Conservation (phyloP, 2,797 vertebrate genomes). For the Gobio occitaniae region DNA sequence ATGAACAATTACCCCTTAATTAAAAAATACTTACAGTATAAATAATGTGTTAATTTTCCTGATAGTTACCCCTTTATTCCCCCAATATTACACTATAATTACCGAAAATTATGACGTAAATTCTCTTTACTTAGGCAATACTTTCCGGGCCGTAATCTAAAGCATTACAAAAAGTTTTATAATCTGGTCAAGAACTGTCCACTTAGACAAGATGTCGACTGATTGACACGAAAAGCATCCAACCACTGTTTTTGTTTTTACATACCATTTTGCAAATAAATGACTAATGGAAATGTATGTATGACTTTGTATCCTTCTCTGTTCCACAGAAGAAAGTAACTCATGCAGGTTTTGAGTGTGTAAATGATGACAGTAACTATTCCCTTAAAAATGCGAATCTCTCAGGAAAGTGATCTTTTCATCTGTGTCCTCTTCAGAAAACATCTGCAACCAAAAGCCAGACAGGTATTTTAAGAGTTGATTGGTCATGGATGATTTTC, state of each 20-base stretch:
- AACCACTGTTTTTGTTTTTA: background rate
- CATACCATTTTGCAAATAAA: background rate
- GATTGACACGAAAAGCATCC: background rate
- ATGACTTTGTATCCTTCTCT: constrained; percentile 71
- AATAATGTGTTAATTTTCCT: no score
- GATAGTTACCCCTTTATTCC: no score
- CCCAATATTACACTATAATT: no score
- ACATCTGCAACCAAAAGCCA: constrained; percentile 83
- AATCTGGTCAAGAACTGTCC: no score
- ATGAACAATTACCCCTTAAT: no score
- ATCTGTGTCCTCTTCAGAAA: constrained; percentile 68
- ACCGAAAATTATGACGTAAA: no score
- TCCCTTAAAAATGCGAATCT: constrained; percentile 70
- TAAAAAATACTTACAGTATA: no score
- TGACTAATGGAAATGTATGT: constrained; percentile 9
- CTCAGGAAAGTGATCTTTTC: constrained; percentile 74
- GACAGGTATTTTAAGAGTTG: constrained; percentile 84
- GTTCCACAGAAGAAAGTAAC: background rate
- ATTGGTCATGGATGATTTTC: constrained; percentile 83
- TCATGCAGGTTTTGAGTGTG: background rate
- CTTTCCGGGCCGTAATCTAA: no score
- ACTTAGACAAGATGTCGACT: background rate
- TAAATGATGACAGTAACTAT: background rate
- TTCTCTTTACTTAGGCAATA: no score
- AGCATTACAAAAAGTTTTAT: background rate